Evolutionary conservation across 2,113 vertebrate species (phyloP).

Genomic region (Genyomyrus donnyi): DNA sequence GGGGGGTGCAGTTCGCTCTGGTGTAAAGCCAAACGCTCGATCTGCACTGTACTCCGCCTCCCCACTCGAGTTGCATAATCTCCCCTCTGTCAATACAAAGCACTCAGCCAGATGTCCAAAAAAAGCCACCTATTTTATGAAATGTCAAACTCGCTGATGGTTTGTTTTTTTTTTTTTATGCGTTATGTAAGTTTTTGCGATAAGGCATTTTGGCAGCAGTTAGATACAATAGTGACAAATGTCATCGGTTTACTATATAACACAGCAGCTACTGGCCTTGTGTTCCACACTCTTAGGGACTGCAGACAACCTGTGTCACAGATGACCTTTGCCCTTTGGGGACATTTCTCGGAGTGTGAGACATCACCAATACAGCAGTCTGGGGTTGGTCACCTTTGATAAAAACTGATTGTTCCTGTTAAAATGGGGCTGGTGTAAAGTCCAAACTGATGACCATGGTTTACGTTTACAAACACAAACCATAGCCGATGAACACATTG

Average conservation of each 20-base stretch:
- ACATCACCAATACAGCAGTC: not conserved
- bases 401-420: not conserved
- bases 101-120: not conserved
- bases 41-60: not conserved
- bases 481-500: not conserved
- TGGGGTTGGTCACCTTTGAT: not conserved
- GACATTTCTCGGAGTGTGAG: not conserved
- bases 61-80: slow-evolving; percentile 15
- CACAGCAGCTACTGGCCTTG: not conserved
- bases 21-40: not conserved
- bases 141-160: not conserved
- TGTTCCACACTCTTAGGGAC: not conserved
- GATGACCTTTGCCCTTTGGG: not conserved
- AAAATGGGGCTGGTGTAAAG: not conserved
- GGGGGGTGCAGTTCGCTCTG: not conserved
- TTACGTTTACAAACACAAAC: not conserved
- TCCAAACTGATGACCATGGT: not conserved
- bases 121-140: not conserved
- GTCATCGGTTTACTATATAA: not conserved
- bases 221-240: not conserved
- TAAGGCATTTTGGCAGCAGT: not conserved
- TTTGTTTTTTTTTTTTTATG: not conserved
- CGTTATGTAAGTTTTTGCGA: not conserved
- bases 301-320: not conserved
- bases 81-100: slow-evolving; percentile 8